Base-by-base conservation (phyloP, 2,888 invertebrate species). In the Mechanitis mazaeus region DNA sequence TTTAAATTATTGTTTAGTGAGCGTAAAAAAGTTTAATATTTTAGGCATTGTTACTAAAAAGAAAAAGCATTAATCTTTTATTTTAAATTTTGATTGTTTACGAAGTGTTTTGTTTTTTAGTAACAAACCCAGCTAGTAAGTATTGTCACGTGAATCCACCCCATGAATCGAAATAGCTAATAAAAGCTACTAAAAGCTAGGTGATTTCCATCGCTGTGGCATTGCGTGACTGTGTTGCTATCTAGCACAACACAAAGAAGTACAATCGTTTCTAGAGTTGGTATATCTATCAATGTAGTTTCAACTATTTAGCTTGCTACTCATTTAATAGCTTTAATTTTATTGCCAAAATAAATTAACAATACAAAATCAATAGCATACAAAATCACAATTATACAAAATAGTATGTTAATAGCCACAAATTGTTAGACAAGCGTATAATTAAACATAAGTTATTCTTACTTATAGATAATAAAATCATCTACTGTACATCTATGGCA, bases 401-500 rank as follows among this genome's bases (percentile, higher is more conserved):
- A 31, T n/a, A 31, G 31, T 50, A 50, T 47, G 1, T 20, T 20
- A 20, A 6, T 50, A 50, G 50, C 50, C 28, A 31, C 50, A 50
- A 50, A 50, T 50, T 9, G 11, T 31, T 31, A 31, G 50, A 31
- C 9, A 31, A 31, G 50, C 31, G 31, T 50, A 46, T 54, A 45
- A 55, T 45, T 35, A 35, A 54, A 11, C 50, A 50, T 31, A 50
- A 50, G 31, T 65, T 64, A 67, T 53, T 50, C 60, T 65, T 68
- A 65, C 59, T 68, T 67, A 71, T 61, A 64, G 59, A 70, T 72
- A 70, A 70, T 64, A 70, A 69, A 71, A 70, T 71, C 70, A 67
- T 68, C 72, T 74, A 74, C 72, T 75, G 69, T 74, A 74, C 69
- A 75, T 73, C 75, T 77, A 78, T 78, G 77, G 78, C 78, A 78